These are phyloP conservation scores for Drosophila funebris DNA, from an alignment of 1,140 invertebrate species.

Conservation along the genomic window DNA sequence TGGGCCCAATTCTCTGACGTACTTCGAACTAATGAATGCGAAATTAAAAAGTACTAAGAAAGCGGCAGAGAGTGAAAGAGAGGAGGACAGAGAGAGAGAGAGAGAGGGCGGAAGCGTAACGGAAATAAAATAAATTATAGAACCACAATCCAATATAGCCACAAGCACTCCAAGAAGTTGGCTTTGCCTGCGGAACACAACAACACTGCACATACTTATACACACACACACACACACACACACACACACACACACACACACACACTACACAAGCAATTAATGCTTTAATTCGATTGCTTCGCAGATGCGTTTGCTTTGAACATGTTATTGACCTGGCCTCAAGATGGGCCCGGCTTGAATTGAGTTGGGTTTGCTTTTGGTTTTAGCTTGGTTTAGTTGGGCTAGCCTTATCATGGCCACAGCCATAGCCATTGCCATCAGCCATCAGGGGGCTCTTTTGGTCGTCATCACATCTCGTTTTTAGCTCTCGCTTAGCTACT, in stretches of 20 bases:
- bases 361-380: constrained; percentile 2
- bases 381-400: not conserved
- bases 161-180: constrained; percentile 23
- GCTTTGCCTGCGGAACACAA: constrained; percentile 13
- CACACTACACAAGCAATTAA: constrained; percentile 35
- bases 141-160: constrained; percentile 44
- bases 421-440: too few species aligned
- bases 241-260: constrained; percentile 3
- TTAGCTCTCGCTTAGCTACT: constrained; percentile 34
- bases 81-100: not conserved
- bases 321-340: constrained; percentile 46
- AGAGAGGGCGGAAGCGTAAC: constrained; percentile 23
- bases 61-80: not conserved
- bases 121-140: constrained; percentile 59
- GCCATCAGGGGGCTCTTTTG: not conserved
- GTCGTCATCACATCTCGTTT: constrained; percentile 32
- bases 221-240: not conserved
- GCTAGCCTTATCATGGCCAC: constrained; percentile 18
- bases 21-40: constrained; percentile 64
- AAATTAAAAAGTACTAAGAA: constrained; percentile 52
- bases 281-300: constrained; percentile 54
- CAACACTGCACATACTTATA: not conserved
- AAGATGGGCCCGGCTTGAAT: not conserved
- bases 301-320: constrained; percentile 35
- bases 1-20: not conserved